phyloP scores from a whole-genome alignment of 2,888 invertebrate genomes.

The Reticulitermes lucifugus region DNA sequence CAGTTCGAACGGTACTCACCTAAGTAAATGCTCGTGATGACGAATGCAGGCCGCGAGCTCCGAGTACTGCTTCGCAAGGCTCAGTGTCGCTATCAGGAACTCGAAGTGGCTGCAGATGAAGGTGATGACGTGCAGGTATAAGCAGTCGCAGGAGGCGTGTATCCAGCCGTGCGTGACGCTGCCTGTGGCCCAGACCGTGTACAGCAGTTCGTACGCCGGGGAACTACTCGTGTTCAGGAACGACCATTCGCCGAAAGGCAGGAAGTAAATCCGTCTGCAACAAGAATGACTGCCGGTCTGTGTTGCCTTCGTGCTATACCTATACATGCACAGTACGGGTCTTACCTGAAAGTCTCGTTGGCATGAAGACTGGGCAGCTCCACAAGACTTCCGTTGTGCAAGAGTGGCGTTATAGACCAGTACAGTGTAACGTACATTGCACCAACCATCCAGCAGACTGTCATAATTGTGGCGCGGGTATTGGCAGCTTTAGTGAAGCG shows the following conservation, averaged over 20 bases:
- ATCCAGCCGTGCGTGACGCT: background rate
- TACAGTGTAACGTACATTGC: background rate
- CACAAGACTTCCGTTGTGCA: background rate
- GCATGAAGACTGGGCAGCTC: background rate
- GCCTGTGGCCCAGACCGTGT: background rate
- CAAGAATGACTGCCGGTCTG: too few relatives aligned
- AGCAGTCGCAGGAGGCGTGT: background rate
- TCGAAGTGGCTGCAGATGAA: background rate
- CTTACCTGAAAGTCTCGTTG: background rate
- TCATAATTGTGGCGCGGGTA: background rate
- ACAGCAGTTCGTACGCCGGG: constrained; percentile 1
- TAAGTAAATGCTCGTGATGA: constrained; percentile 15
- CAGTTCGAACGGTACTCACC: background rate
- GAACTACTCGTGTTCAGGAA: background rate
- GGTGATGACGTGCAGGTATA: background rate
- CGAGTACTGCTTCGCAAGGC: background rate
- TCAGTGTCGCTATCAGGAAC: background rate
- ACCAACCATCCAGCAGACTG: background rate
- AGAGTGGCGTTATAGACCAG: background rate
- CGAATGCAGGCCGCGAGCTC: background rate
- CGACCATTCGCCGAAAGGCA: background rate
- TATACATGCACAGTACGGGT: too few relatives aligned
- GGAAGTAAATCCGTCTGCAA: background rate
- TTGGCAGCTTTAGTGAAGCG: background rate
- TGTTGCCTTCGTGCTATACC: too few relatives aligned